Percentiles rank a stretch among this genome's conserved stretches.
phyloP scores from a whole-genome alignment of 2,888 invertebrate species.

The Dendrolimus pini region DNA sequence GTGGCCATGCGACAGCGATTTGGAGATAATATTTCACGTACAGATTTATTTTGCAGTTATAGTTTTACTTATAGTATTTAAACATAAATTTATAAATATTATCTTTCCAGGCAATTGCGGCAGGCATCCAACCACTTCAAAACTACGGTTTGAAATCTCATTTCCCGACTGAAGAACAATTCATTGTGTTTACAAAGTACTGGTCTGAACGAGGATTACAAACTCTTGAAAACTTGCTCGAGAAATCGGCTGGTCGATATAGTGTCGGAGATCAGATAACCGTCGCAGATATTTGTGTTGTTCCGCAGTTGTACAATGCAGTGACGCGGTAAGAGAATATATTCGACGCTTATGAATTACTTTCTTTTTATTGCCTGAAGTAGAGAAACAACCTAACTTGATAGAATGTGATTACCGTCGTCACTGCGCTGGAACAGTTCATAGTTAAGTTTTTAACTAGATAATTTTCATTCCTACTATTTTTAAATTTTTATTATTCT shows the following conservation, averaged over 20 bases:
- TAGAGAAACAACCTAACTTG: too few relatives aligned
- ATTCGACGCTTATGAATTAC: too few relatives aligned
- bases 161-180: slow-evolving; percentile 50
- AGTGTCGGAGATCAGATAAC: slow-evolving; percentile 79
- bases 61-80: too few relatives aligned
- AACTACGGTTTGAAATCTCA: slow-evolving; percentile 69
- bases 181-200: slow-evolving; percentile 62
- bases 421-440: too few relatives aligned
- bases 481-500: too few relatives aligned
- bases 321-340: slow-evolving; percentile 51
- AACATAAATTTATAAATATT: background rate
- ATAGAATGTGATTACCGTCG: too few relatives aligned
- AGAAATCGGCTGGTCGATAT: slow-evolving; percentile 66
- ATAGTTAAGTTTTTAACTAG: too few relatives aligned
- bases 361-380: too few relatives aligned
- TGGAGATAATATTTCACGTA: too few relatives aligned
- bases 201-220: slow-evolving; percentile 74
- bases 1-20: too few relatives aligned
- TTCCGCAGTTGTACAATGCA: slow-evolving; percentile 81
- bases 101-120: slow-evolving; percentile 63
- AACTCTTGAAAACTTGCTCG: slow-evolving; percentile 71
- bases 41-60: too few relatives aligned
- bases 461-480: too few relatives aligned
- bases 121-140: slow-evolving; percentile 84
- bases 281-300: slow-evolving; percentile 81